phyloP scores from a whole-genome alignment of 2,113 vertebrate species.

The Gymnobelideus leadbeateri region DNA sequence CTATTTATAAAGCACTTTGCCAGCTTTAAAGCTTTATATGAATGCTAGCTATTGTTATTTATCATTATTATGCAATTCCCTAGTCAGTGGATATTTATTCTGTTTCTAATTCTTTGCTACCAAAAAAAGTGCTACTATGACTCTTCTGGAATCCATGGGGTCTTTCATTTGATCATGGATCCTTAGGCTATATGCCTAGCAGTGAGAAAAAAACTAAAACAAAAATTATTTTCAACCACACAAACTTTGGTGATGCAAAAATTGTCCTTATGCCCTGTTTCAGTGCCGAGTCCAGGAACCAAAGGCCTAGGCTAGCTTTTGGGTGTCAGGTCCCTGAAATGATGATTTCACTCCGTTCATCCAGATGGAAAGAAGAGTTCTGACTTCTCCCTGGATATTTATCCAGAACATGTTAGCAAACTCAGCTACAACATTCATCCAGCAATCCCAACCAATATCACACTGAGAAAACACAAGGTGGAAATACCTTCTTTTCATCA shows the following conservation, averaged over 20 bases:
- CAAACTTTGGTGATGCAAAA: background rate
- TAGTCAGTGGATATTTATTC: background rate
- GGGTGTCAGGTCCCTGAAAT: background rate
- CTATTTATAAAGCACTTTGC: background rate
- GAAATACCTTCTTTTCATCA: background rate
- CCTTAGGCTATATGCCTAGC: background rate
- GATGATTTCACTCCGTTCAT: background rate
- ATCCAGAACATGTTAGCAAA: conserved; percentile 17
- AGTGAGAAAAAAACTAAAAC: background rate
- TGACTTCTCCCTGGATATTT: conserved; percentile 5
- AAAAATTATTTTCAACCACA: background rate
- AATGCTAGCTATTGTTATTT: background rate
- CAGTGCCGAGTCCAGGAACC: background rate
- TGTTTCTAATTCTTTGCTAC: background rate
- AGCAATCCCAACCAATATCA: background rate
- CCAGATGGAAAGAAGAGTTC: conserved; percentile 15
- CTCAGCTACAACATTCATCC: background rate
- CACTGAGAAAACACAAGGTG: too few relatives aligned
- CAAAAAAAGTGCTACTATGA: background rate
- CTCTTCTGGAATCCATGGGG: background rate
- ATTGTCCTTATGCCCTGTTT: fast-evolving
- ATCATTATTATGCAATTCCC: background rate
- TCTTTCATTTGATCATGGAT: background rate
- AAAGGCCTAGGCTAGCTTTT: background rate
- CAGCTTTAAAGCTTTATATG: background rate